These are phyloP conservation scores for Dinomys branickii DNA, from an alignment of 2,113 vertebrate species.

Conservation along the genomic window DNA sequence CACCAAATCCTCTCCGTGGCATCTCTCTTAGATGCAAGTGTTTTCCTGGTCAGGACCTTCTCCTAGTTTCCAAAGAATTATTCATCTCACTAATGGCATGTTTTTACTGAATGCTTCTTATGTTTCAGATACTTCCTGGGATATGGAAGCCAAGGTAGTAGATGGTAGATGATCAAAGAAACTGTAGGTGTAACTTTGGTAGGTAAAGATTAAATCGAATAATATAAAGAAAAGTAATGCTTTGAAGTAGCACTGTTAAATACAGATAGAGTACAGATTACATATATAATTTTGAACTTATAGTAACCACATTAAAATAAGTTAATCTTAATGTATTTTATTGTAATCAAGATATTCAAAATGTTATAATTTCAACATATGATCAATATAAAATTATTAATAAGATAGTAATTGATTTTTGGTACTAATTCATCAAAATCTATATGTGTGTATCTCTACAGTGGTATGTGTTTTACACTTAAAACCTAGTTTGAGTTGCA, in stretches of 20 bases:
- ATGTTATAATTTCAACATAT: not conserved
- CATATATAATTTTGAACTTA: not conserved
- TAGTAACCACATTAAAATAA: not conserved
- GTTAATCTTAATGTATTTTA: not conserved
- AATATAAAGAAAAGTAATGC: not conserved
- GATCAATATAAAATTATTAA: not conserved
- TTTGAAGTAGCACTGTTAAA: not conserved
- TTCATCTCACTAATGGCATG: not conserved
- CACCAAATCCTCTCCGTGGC: not conserved
- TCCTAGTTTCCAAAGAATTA: not conserved
- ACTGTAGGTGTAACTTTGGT: not conserved
- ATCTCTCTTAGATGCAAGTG: not conserved
- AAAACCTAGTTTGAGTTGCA: not conserved
- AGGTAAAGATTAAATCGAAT: not conserved
- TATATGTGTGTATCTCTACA: not conserved
- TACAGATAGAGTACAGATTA: not conserved
- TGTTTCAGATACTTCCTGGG: not conserved
- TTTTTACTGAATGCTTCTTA: conserved; percentile 16
- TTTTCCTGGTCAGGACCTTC: not conserved
- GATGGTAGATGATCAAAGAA: not conserved
- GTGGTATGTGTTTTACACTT: not conserved
- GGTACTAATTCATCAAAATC: not conserved
- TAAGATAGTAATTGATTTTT: conserved; percentile 1
- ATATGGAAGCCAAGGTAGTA: not conserved
- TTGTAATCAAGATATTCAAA: not conserved